Conservation (phyloP, 2,888 invertebrate genomes). For the Phrixothrix hirtus region DNA sequence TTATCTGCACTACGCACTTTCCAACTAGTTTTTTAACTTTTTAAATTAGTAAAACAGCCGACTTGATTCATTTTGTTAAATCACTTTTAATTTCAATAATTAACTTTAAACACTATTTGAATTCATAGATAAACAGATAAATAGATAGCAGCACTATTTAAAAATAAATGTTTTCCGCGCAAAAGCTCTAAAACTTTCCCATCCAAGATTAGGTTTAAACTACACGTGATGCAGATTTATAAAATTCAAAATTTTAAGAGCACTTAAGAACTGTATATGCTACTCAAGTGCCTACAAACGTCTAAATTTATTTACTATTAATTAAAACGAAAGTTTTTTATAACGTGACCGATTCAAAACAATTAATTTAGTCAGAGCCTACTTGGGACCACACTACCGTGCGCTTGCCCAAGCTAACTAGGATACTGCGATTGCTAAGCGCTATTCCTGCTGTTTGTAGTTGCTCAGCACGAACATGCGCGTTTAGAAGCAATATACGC, state of each 20-base stretch:
- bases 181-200: constrained; percentile 9
- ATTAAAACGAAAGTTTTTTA: constrained; percentile 1
- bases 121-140: not conserved
- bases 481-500: constrained; percentile 39
- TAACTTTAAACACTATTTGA: not conserved
- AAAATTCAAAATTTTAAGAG: constrained; percentile 1
- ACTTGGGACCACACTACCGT: constrained; percentile 55
- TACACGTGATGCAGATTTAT: constrained; percentile 21
- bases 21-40: constrained; percentile 24
- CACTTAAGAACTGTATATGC: too few species aligned
- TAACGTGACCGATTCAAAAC: constrained; percentile 14
- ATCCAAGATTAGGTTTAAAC: constrained; percentile 6
- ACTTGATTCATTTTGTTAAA: not conserved
- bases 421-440: constrained; percentile 51
- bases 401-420: constrained; percentile 57
- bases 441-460: constrained; percentile 51
- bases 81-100: not conserved
- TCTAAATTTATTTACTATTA: constrained; percentile 7
- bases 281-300: too few species aligned
- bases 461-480: constrained; percentile 50
- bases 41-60: constrained; percentile 1
- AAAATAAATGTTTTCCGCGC: constrained; percentile 10
- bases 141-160: not conserved
- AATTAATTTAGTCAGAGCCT: constrained; percentile 40
- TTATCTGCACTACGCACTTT: constrained; percentile 42